Evolutionary conservation across 2,113 vertebrate genomes (phyloP).

Genomic region (Odontophorus gujanensis): DNA sequence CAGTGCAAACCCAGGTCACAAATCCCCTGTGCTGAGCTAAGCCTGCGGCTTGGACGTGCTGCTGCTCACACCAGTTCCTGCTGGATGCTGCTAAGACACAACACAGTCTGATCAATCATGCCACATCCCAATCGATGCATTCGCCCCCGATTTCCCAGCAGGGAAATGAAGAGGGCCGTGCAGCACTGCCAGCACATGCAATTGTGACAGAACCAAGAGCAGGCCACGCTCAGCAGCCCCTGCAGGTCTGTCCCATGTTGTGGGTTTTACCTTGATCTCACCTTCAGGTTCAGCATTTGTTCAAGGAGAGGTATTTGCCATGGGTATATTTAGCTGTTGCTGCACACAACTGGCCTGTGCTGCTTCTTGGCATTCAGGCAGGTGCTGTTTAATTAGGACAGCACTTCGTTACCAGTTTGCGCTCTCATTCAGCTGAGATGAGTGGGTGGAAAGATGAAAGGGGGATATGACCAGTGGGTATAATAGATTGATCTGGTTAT

Average conservation of each 20-base stretch:
- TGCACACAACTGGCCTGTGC: neutral
- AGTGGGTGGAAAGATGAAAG: conserved; percentile 3
- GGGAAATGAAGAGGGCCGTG: neutral
- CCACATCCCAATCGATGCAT: neutral
- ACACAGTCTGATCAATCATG: neutral
- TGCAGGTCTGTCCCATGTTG: neutral
- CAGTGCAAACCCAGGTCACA: neutral
- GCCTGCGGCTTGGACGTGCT: rapidly evolving
- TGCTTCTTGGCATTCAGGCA: conserved; percentile 21
- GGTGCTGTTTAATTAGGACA: conserved; percentile 50
- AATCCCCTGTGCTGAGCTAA: neutral
- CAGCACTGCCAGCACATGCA: neutral
- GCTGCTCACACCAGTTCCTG: neutral
- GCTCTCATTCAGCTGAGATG: conserved; percentile 19
- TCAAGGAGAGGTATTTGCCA: neutral
- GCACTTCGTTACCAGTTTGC: neutral
- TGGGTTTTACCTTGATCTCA: conserved; percentile 6
- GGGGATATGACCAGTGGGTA: neutral
- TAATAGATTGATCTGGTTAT: neutral
- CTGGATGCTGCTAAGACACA: neutral
- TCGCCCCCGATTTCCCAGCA: neutral
- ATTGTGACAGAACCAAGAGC: neutral
- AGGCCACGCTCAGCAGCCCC: neutral
- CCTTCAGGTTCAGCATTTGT: conserved; percentile 8
- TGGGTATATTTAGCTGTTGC: conserved; percentile 10